A percentile compares a stretch with the other conserved stretches of the same genome.
phyloP scores from a whole-genome alignment of 2,888 invertebrate species.

The Noctua janthe region DNA sequence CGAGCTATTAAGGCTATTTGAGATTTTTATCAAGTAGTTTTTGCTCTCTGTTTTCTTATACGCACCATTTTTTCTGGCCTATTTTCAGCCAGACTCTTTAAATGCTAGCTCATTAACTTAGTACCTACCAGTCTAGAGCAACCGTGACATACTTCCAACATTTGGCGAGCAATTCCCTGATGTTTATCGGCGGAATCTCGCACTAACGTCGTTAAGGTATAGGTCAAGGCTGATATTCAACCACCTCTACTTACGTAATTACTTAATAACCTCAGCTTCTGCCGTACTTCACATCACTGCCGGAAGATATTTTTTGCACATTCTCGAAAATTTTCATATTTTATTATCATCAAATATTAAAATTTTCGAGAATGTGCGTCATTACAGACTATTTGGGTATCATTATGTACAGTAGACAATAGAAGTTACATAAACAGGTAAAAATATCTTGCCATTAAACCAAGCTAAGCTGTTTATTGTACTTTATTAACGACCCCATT shows the following conservation, averaged over 20 bases:
- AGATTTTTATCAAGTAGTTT: neutral
- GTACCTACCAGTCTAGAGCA: conserved; percentile 7
- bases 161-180: conserved; percentile 40
- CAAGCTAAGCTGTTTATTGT: neutral
- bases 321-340: too few species aligned
- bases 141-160: conserved; percentile 43
- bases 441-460: neutral
- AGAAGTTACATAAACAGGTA: neutral
- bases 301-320: neutral
- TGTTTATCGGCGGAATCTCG: conserved; percentile 35
- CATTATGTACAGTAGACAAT: conserved; percentile 5
- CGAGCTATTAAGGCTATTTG: neutral
- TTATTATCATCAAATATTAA: conserved; percentile 6
- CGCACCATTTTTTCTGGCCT: neutral
- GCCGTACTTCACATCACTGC: neutral
- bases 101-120: conserved; percentile 30
- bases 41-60: neutral
- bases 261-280: conserved; percentile 41
- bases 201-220: conserved; percentile 35
- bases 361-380: neutral
- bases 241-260: conserved; percentile 33
- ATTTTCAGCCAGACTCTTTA: neutral
- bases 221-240: conserved; percentile 41
- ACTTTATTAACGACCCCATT: neutral
- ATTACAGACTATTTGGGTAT: neutral